A percentile compares a stretch with the other conserved stretches of the same genome.
phyloP scores from a whole-genome alignment of 2,888 invertebrate species.

The Ennomos fuscantarius region DNA sequence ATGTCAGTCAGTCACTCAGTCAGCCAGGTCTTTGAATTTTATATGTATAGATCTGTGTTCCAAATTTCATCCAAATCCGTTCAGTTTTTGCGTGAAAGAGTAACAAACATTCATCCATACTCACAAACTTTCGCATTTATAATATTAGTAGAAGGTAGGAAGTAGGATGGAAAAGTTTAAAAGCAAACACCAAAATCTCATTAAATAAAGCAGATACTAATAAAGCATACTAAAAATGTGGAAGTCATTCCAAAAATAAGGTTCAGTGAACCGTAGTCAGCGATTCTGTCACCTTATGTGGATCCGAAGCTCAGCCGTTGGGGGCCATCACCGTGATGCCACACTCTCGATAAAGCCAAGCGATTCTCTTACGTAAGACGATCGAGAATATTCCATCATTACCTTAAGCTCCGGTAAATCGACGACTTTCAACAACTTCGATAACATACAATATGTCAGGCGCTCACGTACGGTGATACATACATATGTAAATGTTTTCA shows the following conservation, averaged over 20 bases:
- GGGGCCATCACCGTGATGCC: slow-evolving; percentile 52
- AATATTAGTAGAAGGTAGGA: no score
- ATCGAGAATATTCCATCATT: slow-evolving; percentile 66
- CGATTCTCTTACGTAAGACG: slow-evolving; percentile 46
- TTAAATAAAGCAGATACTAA: slow-evolving; percentile 9
- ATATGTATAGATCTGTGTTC: no score
- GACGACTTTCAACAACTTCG: slow-evolving; percentile 63
- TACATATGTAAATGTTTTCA: slow-evolving; percentile 80
- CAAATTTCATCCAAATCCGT: no score
- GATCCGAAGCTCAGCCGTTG: slow-evolving; percentile 33
- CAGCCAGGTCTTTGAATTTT: no score
- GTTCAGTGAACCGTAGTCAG: slow-evolving; percentile 8
- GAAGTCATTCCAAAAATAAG: slow-evolving; percentile 7
- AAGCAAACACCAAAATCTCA: neutral
- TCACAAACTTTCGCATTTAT: no score
- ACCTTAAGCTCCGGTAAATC: slow-evolving; percentile 65
- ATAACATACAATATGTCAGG: slow-evolving; percentile 67
- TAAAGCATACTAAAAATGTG: slow-evolving; percentile 4
- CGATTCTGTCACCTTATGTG: slow-evolving; percentile 7
- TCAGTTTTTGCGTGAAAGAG: no score
- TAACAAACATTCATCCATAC: no score
- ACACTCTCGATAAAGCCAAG: slow-evolving; percentile 49
- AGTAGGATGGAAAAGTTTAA: neutral
- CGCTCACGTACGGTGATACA: slow-evolving; percentile 54
- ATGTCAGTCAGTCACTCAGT: no score